Evolutionary conservation across 2,797 vertebrate genomes (phyloP).

Genomic region (Bucorvus abyssinicus): DNA sequence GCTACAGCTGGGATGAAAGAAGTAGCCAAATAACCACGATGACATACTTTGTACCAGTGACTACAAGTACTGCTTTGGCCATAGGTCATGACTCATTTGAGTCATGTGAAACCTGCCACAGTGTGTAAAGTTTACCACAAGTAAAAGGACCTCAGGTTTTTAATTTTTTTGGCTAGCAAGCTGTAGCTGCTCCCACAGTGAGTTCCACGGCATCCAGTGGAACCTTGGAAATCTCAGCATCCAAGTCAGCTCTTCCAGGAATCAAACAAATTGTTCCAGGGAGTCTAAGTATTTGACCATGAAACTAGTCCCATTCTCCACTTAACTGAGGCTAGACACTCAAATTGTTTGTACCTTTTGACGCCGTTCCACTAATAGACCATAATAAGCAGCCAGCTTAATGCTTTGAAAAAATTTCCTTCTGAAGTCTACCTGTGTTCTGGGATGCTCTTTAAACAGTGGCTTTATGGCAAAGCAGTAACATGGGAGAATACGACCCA

Average conservation of each 20-base stretch:
- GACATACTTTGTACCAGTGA: slow-evolving; percentile 24
- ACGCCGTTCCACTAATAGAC: not conserved
- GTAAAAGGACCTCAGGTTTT: slow-evolving; percentile 18
- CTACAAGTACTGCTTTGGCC: not conserved
- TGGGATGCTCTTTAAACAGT: not conserved
- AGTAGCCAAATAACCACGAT: slow-evolving; percentile 12
- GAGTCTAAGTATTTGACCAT: slow-evolving; percentile 45
- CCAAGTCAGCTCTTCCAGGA: slow-evolving; percentile 62
- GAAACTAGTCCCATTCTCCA: slow-evolving; percentile 39
- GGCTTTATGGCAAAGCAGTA: not conserved
- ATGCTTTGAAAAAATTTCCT: slow-evolving; percentile 7
- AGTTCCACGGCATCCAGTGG: not conserved
- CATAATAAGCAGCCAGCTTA: slow-evolving; percentile 11
- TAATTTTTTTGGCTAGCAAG: slow-evolving; percentile 21
- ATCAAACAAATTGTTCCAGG: slow-evolving; percentile 59
- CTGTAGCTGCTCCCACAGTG: not conserved
- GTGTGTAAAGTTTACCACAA: slow-evolving; percentile 34
- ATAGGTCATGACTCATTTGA: slow-evolving; percentile 37
- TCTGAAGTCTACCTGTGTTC: slow-evolving; percentile 14
- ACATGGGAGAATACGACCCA: not conserved
- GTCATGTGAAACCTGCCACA: slow-evolving; percentile 35
- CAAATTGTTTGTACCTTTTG: slow-evolving; percentile 42
- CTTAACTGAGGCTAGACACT: slow-evolving; percentile 30
- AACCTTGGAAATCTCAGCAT: slow-evolving; percentile 55
- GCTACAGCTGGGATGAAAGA: not conserved